Base-by-base conservation (phyloP, 64 coral and sea anemone genomes). In the Actinia equina region DNA sequence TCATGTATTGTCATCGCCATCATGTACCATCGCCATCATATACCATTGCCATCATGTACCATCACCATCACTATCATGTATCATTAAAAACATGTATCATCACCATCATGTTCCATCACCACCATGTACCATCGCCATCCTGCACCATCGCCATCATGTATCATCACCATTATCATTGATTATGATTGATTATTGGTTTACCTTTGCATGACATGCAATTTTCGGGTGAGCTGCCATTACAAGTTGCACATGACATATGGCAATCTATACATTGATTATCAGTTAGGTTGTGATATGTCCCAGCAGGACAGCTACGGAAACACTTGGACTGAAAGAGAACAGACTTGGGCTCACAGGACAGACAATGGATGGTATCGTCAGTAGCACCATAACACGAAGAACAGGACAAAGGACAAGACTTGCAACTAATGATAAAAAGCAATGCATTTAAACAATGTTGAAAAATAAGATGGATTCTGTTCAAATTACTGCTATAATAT, bases 151-250 rank as follows among this genome's bases (percentile, higher is more conserved):
- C 9, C 8, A 56, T 56, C 54, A 57, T 57, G 11, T 57, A 57
- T 57, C 55, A 57, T 57, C 0, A 57, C 15, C 55, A 57, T 57
- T 12, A 57, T 57, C 11, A 65, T 20, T n/a, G 22, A 65, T 25
- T 26, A 20, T 46, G 30, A 37, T 37, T 37, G 30, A 37, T 37
- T 37, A 1, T 37, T 37, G 30, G 30, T 27, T 78, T 93, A 96
- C 94, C 94, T 93, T 85, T 93, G 62, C 94, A 96, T 46, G 85
- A 52, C 17, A 78, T 60, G 44, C 97, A 99, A 20, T 93, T 22
- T 19, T 58, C 44, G 51, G 77, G 44, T 17, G 86, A 81, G 20
- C 84, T 58, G 64, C 91, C 97, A 88, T 42, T 88, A 22, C 97
- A 99, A 23, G 83, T n/a, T 9, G 82, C 74, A 80, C 97, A 99